Evolutionary conservation across 1,140 invertebrate species (phyloP), one percentile per base, ranked within the genome.

Genomic region (Saccostrea echinata): DNA sequence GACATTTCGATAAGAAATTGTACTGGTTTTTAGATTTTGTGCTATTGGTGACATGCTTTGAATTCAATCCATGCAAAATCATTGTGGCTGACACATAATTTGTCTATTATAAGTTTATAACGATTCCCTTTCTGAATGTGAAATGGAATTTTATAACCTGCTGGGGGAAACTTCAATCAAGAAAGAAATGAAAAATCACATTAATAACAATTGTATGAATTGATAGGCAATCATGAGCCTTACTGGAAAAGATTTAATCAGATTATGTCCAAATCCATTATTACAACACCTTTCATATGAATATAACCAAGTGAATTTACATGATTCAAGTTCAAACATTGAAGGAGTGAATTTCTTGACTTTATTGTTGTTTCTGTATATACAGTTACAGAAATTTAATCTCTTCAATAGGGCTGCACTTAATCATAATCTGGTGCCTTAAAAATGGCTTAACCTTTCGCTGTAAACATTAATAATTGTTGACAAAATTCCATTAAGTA

Each of bases 201-300:
- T 71, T 71, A 71, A 35, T 71, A 71, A 71, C 68, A 71, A 35
- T 71, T 27, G 27, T 33, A 30, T 30, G 27, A 71, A 71, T 71
- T 30, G 27, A 27, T 71, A 30, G 68, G 30, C 13, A 71, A 33
- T 71, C 27, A 27, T 30, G 27, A 18, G 24, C 27, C 43, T 43
- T 16, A 71, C 13, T 16, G 27, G 30, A 33, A 71, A 30, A 71
- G 68, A 71, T 71, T 71, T 16, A 71, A 71, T 71, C 68, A 2
- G 68, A 24, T 71, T 71, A 71, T 8, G 16, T 30, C 27, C 27
- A 24, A 71, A 71, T 16, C 24, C 27, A 30, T 71, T 24, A 61
- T 61, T 61, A 21, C n/a, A n/a, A 61, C 55, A 61, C 55, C n/a
- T 61, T 61, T 61, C 18, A n/a, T 18, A n/a, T 18, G 18, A 6